Evolutionary conservation across 2,797 vertebrate genomes (phyloP), one percentile per base, ranked within the genome.

Genomic region (Neoniphon sammara): DNA sequence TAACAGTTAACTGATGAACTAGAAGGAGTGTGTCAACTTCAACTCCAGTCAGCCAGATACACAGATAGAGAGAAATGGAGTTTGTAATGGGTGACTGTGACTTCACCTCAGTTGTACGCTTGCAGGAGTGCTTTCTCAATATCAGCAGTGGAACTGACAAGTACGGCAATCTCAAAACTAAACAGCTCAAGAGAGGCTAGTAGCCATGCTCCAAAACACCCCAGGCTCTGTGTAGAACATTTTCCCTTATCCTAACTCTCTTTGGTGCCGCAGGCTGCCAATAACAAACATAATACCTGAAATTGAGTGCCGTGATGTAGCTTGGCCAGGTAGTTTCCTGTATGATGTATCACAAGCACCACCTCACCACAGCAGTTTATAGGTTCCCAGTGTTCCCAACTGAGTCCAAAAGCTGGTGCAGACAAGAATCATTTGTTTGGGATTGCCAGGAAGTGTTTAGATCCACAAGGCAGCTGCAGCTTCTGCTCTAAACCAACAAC

Each of bases 401-500:
- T 74, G 65, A 87, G 69, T 73, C 78, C 63, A 50, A 80, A 73
- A 79, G 60, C 54, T 66, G 36, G 49, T 66, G 57, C 64, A 76
- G 58, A 82, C 30, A 55, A 71, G 52, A 74, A 81, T 80, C 78
- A 87, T 85, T 85, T 72, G 77, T 80, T 65, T 68, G 25, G 27
- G 61, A 60, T 70, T 82, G 77, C 74, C 68, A 30, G 62, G 27
- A 73, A 75, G 46, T 73, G 77, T 85, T 86, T 77, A 74, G 49
- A 83, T 66, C 60, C 67, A 76, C 67, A 59, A 80, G 58, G 52
- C 65, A 64, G 69, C 82, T 64, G 63, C 60, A 74, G 50, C 4
- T 25, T 69, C 50, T 52, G 18, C 54, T 49, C 54, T 30, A 23
- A 61, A 70, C 47, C 50, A 71, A 77, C 50, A 66, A 27, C 73